Conservation (phyloP, 2,113 vertebrate species). For the Columba janthina region DNA sequence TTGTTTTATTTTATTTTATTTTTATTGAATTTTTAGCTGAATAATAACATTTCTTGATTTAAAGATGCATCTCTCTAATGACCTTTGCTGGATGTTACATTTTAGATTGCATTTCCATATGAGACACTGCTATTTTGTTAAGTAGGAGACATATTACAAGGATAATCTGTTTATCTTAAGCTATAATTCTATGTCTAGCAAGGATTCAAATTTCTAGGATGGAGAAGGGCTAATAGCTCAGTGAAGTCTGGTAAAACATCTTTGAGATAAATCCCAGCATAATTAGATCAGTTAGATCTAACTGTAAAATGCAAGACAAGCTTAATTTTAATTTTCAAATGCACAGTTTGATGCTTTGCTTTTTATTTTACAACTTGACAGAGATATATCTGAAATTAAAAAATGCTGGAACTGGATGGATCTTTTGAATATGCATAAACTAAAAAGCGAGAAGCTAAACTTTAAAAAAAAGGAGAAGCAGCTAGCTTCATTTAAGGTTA, state of each 20-base stretch:
- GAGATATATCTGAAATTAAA: not conserved
- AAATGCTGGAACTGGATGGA: not conserved
- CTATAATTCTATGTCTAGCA: constrained; percentile 61
- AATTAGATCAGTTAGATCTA: constrained; percentile 59
- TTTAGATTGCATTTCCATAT: constrained; percentile 59
- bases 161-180: constrained; percentile 65
- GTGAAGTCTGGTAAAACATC: constrained; percentile 49
- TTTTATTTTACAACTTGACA: constrained; percentile 19
- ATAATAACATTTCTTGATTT: constrained; percentile 3
- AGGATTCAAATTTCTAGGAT: constrained; percentile 65
- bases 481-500: not conserved
- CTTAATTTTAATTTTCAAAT: constrained; percentile 41
- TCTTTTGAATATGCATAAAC: constrained; percentile 36
- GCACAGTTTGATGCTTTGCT: constrained; percentile 7
- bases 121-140: constrained; percentile 52
- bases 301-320: constrained; percentile 45
- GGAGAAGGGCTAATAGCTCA: constrained; percentile 31
- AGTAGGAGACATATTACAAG: constrained; percentile 42
- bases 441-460: not conserved
- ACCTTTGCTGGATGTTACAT: not conserved
- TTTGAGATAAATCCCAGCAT: constrained; percentile 54
- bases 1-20: not conserved
- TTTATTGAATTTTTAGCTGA: not conserved
- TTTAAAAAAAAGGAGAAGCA: not conserved
- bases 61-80: constrained; percentile 2